phyloP scores from a whole-genome alignment of 2,797 vertebrate species.

The Perodicticus potto region DNA sequence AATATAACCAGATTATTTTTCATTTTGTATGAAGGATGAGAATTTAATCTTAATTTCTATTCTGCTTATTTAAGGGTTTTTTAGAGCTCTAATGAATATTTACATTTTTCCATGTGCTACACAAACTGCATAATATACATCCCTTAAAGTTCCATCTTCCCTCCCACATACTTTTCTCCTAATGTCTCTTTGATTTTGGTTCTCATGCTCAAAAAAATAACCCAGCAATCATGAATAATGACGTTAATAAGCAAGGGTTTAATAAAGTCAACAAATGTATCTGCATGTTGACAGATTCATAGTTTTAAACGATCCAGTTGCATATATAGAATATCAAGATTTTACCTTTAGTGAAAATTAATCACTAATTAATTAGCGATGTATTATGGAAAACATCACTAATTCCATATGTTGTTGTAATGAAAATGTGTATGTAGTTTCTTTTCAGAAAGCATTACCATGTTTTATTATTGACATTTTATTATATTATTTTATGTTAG shows the following conservation, averaged over 20 bases:
- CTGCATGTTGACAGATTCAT: not conserved
- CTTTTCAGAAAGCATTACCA: slow-evolving; percentile 41
- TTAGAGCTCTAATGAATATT: not conserved
- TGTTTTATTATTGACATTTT: not conserved
- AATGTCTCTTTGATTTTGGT: not conserved
- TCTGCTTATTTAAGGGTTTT: not conserved
- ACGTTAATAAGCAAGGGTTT: not conserved
- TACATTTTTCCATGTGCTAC: not conserved
- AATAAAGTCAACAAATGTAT: not conserved
- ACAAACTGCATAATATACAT: not conserved
- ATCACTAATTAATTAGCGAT: not conserved
- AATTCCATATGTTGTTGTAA: not conserved
- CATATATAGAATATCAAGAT: not conserved
- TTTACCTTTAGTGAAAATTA: slow-evolving; percentile 1
- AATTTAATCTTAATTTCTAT: not conserved
- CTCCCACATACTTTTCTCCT: not conserved
- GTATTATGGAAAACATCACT: not conserved
- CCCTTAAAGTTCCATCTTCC: not conserved
- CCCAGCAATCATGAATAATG: not conserved
- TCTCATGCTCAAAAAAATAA: not conserved
- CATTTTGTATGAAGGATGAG: not conserved
- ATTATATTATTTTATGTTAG: slow-evolving; percentile 17
- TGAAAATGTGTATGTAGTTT: not conserved
- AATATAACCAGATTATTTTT: not conserved
- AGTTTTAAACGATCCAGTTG: slow-evolving; percentile 21